Percentiles rank a stretch among this genome's conserved stretches.
Conservation (phyloP, 2,797 vertebrate species). For the Anguilla pacifica region DNA sequence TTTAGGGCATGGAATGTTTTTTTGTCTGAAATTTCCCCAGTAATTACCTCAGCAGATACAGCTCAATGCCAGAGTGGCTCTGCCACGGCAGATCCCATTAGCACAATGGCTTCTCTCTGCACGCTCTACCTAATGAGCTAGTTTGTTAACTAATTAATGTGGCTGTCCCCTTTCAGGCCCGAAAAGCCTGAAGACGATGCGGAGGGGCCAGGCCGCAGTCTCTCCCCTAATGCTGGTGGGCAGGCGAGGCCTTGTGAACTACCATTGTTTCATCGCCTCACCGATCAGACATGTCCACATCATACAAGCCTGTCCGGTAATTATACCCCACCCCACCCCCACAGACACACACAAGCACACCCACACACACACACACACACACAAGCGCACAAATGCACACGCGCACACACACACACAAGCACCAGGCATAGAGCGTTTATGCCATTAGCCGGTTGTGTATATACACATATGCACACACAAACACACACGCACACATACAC, state of each 20-base stretch:
- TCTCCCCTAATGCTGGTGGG: not conserved
- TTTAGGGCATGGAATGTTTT: slow-evolving; percentile 14
- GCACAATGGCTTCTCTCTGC: slow-evolving; percentile 13
- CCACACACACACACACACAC: not conserved
- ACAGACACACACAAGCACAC: not conserved
- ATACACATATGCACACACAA: not conserved
- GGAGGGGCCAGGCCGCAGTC: not conserved
- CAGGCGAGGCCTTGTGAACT: not conserved
- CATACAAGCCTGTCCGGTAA: not conserved
- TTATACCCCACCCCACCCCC: not conserved
- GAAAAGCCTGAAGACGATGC: not conserved
- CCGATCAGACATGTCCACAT: not conserved
- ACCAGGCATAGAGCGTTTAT: too few species aligned
- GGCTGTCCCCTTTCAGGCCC: slow-evolving; percentile 18
- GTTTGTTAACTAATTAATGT: slow-evolving; percentile 31
- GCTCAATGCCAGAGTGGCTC: slow-evolving; percentile 19
- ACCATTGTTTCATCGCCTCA: not conserved
- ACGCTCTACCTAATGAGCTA: slow-evolving; percentile 16
- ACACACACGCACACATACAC: not conserved
- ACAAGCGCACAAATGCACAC: too few species aligned
- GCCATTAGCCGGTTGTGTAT: too few species aligned
- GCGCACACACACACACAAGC: too few species aligned
- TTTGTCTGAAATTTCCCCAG: slow-evolving; percentile 9
- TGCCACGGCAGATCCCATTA: slow-evolving; percentile 3
- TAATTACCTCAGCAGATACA: slow-evolving; percentile 29